A percentile compares a stretch with the other conserved stretches of the same genome.
phyloP scores from a whole-genome alignment of 2,888 invertebrate species.

The Acanthoscelides obtectus region DNA sequence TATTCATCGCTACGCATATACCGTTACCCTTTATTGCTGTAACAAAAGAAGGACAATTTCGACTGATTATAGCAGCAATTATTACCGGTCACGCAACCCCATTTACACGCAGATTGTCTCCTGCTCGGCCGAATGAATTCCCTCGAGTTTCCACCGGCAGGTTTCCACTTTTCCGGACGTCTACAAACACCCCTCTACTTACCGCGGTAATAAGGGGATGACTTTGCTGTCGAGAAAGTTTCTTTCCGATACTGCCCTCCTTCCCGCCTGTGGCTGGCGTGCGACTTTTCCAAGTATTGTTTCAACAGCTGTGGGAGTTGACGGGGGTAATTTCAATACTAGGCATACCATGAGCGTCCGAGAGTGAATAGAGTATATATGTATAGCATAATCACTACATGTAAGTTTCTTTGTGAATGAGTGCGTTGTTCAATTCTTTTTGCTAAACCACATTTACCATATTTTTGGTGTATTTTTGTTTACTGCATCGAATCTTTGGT shows the following conservation, averaged over 20 bases:
- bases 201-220: not conserved
- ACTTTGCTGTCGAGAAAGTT: slow-evolving; percentile 3
- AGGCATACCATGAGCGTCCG: not conserved
- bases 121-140: slow-evolving; percentile 7
- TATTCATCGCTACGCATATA: not conserved
- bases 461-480: too few relatives aligned
- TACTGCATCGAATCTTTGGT: too few relatives aligned
- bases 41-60: slow-evolving; percentile 21
- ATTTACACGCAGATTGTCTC: slow-evolving; percentile 24
- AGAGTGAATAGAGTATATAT: not conserved
- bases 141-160: slow-evolving; percentile 8
- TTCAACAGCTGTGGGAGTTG: not conserved
- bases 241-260: slow-evolving; percentile 13
- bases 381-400: too few relatives aligned
- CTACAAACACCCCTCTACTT: not conserved
- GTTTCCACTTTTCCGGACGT: not conserved
- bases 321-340: not conserved
- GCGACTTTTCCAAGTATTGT: not conserved
- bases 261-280: slow-evolving; percentile 37
- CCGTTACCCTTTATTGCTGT: slow-evolving; percentile 3
- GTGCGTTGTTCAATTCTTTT: too few relatives aligned
- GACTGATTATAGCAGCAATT: slow-evolving; percentile 27
- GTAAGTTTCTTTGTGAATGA: too few relatives aligned
- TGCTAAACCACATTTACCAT: too few relatives aligned
- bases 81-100: slow-evolving; percentile 25